Base-by-base conservation (phyloP, 2,888 invertebrate genomes). In the Netelia melanura region DNA sequence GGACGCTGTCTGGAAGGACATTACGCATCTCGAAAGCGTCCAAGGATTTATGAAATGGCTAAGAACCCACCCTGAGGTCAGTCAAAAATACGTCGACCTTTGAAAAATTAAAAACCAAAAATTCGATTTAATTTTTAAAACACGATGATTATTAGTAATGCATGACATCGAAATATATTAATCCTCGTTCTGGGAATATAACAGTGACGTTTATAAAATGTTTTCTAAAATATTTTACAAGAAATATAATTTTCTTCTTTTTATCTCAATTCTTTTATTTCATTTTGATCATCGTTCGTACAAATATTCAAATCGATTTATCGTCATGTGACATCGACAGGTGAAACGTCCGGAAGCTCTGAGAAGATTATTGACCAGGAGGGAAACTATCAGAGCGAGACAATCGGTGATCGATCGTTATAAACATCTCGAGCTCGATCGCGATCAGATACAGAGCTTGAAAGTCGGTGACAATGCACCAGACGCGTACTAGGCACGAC, bases 1-100 rank as follows among this genome's bases (percentile, higher is more conserved):
- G 96, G 94, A 95, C 0, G 94, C 94, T 65, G 95, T 96, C 0
- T 96, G 96, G 96, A 94, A 95, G 14, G 95, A 95, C n/a, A 95
- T 96, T 62, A 94, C 95, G 23, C 94, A 96, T 91, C 94, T 96
- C 8, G 88, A 90, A 14, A 92, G 91, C 81, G 92, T 92, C 1
- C 87, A 86, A 43, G 87, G 91, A 30, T 93, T 93, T 81, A 67
- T 89, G 0, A 81, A 90, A 11, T 93, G 92, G 91, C 81, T 93
- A 1, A 78, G 76, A 54, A 61, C 84, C 1, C 89, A 90, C 85
- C 88, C 91, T 1, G 58, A 89, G 85, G 90, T 90, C 77, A 84
- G 84, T 83, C 17, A 52, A 38, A 64, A 21, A 38, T n/a, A 48
- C 23, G 21, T 21, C 9, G 38, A 17, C 21, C 11, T 2, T 3